Base-by-base conservation (phyloP, 1,140 invertebrate species). In the Drosophila micromelanica region DNA sequence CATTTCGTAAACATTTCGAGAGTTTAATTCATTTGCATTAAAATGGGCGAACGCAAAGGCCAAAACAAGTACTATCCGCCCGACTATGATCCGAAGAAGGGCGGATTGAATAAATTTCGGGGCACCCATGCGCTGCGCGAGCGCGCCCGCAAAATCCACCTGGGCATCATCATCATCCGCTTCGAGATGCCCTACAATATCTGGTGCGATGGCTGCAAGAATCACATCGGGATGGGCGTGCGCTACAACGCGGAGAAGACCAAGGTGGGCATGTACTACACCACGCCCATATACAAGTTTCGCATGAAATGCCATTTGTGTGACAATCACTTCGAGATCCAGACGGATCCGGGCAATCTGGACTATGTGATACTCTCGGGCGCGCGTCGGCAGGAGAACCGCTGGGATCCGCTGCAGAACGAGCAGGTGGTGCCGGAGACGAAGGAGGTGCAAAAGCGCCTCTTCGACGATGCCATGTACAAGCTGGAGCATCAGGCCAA, bases 151-250 rank as follows among this genome's bases (percentile, higher is more conserved):
- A 99, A 99, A 93, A 93, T 99, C 0, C 96, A 98, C 81, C 94
- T 98, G 93, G 99, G 99, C 12, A 99, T 99, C 73, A 95, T 99
- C 38, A 98, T 99, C 49, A 99, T 99, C 74, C 95, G 98, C 61
- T 99, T 99, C 95, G 99, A 99, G 93, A 99, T 99, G 98, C 99
- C 99, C 1, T 99, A 98, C 85, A 99, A 99, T 93, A 99, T 99
- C 76, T 99, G 98, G 98, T 99, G 98, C 87, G 96, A 98, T 54
- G 98, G 98, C 30, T 99, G 99, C 92, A 96, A 96, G 55, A 99
- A 99, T 93, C 99, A 99, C 91, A 98, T 99, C 76, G 99, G 98
- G 23, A 89, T 89, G 84, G 98, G 99, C 20, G 99, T 99, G 0
- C 94, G 97, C 60, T 99, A 99, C 91, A 99, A 99, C 94, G 98